Percentiles rank a stretch among this genome's conserved stretches.
phyloP scores from a whole-genome alignment of 2,888 invertebrate species.

The Oligia fasciuncula region DNA sequence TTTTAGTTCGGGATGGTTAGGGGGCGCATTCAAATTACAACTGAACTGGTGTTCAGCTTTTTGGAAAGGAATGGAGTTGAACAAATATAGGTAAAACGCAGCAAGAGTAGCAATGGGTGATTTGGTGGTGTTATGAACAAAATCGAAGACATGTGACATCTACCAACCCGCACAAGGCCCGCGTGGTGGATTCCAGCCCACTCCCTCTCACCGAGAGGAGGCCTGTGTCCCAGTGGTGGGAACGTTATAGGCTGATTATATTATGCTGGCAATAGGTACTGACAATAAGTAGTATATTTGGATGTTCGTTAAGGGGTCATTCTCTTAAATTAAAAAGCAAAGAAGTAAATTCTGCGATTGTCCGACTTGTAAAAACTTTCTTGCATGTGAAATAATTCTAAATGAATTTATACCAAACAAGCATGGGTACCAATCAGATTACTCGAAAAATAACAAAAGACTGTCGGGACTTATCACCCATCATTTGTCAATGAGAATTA shows the following conservation, averaged over 20 bases:
- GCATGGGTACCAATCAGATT: not conserved
- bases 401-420: not conserved
- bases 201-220: too few relatives aligned
- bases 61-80: not conserved
- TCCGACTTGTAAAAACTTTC: not conserved
- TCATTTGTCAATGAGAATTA: constrained; percentile 49
- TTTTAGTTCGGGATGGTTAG: constrained; percentile 11
- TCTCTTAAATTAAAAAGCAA: too few relatives aligned
- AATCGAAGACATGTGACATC: too few relatives aligned
- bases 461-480: constrained; percentile 23
- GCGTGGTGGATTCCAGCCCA: too few relatives aligned
- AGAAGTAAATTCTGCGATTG: too few relatives aligned
- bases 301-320: too few relatives aligned
- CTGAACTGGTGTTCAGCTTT: not conserved
- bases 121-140: too few relatives aligned
- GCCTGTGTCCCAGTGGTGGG: too few relatives aligned
- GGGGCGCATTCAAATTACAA: not conserved
- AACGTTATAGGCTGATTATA: too few relatives aligned
- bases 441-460: constrained; percentile 30
- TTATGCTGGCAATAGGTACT: too few relatives aligned
- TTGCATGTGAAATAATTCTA: not conserved
- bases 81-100: not conserved
- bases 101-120: not conserved
- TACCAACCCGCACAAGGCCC: too few relatives aligned
- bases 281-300: too few relatives aligned